These are phyloP conservation scores for Leptogaster cylindrica DNA, from an alignment of 2,888 invertebrate species.

Conservation along the genomic window DNA sequence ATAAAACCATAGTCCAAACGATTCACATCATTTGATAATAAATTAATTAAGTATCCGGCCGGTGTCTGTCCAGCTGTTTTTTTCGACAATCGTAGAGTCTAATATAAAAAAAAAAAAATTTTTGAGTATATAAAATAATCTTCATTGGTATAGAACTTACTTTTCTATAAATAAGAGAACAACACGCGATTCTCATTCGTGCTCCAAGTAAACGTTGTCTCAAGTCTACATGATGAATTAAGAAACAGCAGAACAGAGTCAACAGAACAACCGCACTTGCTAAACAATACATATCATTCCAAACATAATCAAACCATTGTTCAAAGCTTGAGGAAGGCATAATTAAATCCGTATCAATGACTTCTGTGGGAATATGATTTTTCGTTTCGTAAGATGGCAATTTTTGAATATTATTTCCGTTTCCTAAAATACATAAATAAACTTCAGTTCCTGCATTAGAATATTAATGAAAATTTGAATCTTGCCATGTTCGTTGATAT, in stretches of 20 bases:
- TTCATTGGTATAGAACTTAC: constrained; percentile 56
- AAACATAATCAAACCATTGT: constrained; percentile 48
- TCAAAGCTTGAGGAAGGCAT: neutral
- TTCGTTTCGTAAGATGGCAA: neutral
- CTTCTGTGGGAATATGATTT: neutral
- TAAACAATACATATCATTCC: constrained; percentile 58
- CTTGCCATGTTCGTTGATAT: constrained; percentile 1
- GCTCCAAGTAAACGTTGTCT: constrained; percentile 65
- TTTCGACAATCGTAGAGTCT: constrained; percentile 74
- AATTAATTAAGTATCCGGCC: constrained; percentile 89
- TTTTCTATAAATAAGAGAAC: constrained; percentile 73
- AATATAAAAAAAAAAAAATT: constrained; percentile 47
- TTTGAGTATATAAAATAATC: neutral
- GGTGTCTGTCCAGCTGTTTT: constrained; percentile 74
- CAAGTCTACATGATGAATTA: constrained; percentile 62
- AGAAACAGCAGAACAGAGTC: constrained; percentile 56
- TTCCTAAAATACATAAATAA: neutral
- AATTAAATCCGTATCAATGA: no score
- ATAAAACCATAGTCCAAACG: constrained; percentile 86
- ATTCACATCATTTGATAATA: constrained; percentile 92
- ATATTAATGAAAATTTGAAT: neutral
- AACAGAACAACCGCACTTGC: constrained; percentile 56
- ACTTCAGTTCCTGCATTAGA: neutral
- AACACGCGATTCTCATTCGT: constrained; percentile 71
- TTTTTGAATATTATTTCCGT: constrained; percentile 1